phyloP scores from a whole-genome alignment of 2,888 invertebrate genomes.

The Agrochola circellaris region DNA sequence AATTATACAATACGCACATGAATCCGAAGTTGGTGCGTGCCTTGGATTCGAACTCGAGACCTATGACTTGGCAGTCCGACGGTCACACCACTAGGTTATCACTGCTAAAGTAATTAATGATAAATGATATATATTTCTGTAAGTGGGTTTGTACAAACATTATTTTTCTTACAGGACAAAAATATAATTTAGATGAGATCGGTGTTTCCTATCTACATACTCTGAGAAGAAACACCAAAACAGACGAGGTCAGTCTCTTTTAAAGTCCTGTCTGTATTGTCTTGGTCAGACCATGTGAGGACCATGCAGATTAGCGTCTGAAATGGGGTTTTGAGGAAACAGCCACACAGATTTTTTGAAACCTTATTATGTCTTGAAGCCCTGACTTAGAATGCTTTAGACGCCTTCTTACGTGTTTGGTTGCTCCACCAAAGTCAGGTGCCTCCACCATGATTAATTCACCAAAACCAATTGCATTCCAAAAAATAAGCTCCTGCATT shows the following conservation, averaged over 20 bases:
- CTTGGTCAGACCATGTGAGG: background rate
- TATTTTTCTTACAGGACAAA: background rate
- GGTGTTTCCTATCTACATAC: background rate
- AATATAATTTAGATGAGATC: background rate
- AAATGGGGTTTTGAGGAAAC: background rate
- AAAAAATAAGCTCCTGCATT: constrained; percentile 61
- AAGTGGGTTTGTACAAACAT: background rate
- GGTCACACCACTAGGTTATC: no score
- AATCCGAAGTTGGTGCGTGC: no score
- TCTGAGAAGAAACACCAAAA: background rate
- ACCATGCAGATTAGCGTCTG: background rate
- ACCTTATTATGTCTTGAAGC: background rate
- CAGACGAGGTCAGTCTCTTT: background rate
- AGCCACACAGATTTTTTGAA: background rate
- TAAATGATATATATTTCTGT: background rate
- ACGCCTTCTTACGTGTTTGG: background rate
- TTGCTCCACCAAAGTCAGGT: background rate
- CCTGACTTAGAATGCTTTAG: background rate
- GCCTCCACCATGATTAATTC: constrained; percentile 24
- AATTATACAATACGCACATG: no score
- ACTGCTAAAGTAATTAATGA: background rate
- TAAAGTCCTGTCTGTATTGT: background rate
- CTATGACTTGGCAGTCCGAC: no score
- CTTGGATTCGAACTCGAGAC: no score
- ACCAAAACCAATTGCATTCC: constrained; percentile 59